phyloP scores from a whole-genome alignment of 2,888 invertebrate genomes.

The Argyresthia albistria region DNA sequence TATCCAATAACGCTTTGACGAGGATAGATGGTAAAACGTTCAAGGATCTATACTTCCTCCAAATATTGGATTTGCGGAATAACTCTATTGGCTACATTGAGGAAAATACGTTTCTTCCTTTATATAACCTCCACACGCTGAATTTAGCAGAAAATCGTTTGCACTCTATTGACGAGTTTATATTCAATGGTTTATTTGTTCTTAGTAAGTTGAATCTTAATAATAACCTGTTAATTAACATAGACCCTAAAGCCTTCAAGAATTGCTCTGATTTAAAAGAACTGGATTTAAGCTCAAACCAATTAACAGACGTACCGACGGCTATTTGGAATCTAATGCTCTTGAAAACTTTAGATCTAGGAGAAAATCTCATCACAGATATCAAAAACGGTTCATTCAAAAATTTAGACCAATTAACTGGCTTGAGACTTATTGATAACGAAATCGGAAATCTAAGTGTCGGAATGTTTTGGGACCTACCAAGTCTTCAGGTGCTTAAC shows the following conservation, averaged over 20 bases:
- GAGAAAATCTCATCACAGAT: slow-evolving; percentile 89
- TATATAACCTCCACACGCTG: slow-evolving; percentile 91
- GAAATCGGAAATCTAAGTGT: slow-evolving; percentile 86
- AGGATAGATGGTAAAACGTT: slow-evolving; percentile 88
- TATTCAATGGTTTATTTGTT: slow-evolving; percentile 88
- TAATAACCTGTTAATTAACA: slow-evolving; percentile 84
- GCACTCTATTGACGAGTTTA: slow-evolving; percentile 83
- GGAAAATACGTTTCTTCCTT: slow-evolving; percentile 88
- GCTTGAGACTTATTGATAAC: slow-evolving; percentile 90
- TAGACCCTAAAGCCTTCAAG: slow-evolving; percentile 85
- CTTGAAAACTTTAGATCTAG: slow-evolving; percentile 90
- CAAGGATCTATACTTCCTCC: slow-evolving; percentile 89
- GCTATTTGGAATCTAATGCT: slow-evolving; percentile 86
- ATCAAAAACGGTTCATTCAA: slow-evolving; percentile 89
- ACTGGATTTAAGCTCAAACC: slow-evolving; percentile 90
- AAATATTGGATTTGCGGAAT: slow-evolving; percentile 88
- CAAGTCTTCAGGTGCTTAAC: slow-evolving; percentile 87
- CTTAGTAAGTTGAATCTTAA: slow-evolving; percentile 88
- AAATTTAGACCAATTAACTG: slow-evolving; percentile 88
- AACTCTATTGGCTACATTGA: slow-evolving; percentile 91
- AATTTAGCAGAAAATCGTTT: slow-evolving; percentile 91
- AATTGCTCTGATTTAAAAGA: slow-evolving; percentile 92
- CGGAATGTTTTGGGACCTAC: slow-evolving; percentile 90
- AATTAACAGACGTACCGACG: slow-evolving; percentile 83
- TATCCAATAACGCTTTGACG: slow-evolving; percentile 88